phyloP scores from a whole-genome alignment of 2,797 vertebrate genomes.

The Eleutherodactylus coqui region DNA sequence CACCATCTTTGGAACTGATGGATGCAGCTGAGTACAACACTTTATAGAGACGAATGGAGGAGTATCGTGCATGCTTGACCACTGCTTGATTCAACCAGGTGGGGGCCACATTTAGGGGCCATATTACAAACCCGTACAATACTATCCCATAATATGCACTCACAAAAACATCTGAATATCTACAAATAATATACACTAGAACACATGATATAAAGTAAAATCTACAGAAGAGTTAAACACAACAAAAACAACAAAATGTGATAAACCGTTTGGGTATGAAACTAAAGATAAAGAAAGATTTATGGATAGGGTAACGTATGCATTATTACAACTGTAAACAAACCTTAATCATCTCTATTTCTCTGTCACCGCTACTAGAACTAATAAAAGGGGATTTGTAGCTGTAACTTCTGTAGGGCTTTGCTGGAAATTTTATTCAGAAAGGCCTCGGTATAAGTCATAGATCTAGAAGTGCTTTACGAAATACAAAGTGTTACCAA shows the following conservation, averaged over 20 bases:
- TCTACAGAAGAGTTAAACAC: constrained; percentile 25
- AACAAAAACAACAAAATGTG: constrained; percentile 17
- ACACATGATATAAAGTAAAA: background rate
- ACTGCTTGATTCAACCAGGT: too few species aligned
- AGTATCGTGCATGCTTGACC: too few species aligned
- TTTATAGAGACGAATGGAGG: too few species aligned
- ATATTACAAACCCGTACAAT: too few species aligned
- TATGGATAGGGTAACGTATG: constrained; percentile 42
- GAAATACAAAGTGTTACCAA: background rate
- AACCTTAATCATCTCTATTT: constrained; percentile 56
- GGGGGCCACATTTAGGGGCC: too few species aligned
- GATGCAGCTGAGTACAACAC: too few species aligned
- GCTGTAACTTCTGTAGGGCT: constrained; percentile 43
- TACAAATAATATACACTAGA: background rate
- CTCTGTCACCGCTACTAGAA: constrained; percentile 41
- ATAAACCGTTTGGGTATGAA: constrained; percentile 24
- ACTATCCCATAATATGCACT: too few species aligned
- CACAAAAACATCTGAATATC: background rate
- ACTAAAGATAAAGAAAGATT: constrained; percentile 46
- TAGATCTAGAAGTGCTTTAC: constrained; percentile 24
- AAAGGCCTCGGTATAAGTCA: constrained; percentile 22
- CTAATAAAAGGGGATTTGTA: constrained; percentile 58
- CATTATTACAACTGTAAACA: constrained; percentile 59
- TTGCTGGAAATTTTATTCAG: constrained; percentile 36
- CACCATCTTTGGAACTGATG: too few species aligned